These are phyloP conservation scores for Zaprionus obscuricornis DNA, from an alignment of 2,888 invertebrate species.

Conservation along the genomic window DNA sequence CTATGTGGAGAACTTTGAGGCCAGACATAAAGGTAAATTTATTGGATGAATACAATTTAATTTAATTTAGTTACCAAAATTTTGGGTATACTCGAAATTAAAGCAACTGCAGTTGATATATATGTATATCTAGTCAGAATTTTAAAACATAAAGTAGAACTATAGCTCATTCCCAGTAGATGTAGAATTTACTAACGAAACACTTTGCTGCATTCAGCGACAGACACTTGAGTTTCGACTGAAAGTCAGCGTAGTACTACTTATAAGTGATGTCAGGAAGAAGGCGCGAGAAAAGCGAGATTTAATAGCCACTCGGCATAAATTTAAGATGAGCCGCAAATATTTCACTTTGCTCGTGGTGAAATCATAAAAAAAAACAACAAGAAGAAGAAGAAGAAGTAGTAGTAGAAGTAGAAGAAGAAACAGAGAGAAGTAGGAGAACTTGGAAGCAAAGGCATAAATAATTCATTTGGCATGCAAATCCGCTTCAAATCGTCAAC, in stretches of 20 bases:
- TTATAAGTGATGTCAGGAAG: too few species aligned
- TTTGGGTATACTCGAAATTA: too few species aligned
- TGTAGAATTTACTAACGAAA: too few species aligned
- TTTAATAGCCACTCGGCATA: constrained; percentile 79
- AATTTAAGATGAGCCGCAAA: constrained; percentile 73
- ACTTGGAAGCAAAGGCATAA: constrained; percentile 60
- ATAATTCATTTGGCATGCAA: constrained; percentile 80
- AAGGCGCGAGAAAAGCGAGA: constrained; percentile 55
- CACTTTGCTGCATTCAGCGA: too few species aligned
- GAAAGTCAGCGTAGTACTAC: constrained; percentile 29
- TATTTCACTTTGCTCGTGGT: constrained; percentile 57
- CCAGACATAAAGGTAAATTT: constrained; percentile 82
- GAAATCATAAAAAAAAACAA: constrained; percentile 42
- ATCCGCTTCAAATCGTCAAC: constrained; percentile 75
- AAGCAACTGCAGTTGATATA: too few species aligned
- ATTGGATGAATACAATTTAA: too few species aligned
- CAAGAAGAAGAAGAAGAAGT: constrained; percentile 4
- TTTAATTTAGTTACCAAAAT: too few species aligned
- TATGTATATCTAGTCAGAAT: too few species aligned
- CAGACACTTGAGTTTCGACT: constrained; percentile 3
- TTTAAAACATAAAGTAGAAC: too few species aligned
- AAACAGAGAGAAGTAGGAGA: constrained; percentile 32
- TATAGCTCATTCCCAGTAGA: too few species aligned
- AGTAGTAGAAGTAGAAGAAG: background rate
- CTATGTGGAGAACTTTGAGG: constrained; percentile 82